phyloP scores from a whole-genome alignment of 2,113 vertebrate genomes.

The Myiagra hebetior region DNA sequence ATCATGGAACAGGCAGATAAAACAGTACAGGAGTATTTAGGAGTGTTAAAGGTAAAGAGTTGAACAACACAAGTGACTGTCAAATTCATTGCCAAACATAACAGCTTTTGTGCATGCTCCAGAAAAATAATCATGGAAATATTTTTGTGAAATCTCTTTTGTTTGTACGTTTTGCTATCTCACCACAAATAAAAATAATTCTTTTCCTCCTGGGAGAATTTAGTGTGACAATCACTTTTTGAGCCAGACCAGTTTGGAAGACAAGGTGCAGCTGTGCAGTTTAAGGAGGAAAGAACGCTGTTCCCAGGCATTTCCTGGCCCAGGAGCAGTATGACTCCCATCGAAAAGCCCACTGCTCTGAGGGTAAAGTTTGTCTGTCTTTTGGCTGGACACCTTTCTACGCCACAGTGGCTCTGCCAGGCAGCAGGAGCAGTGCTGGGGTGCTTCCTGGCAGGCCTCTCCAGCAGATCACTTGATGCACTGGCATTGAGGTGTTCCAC shows the following conservation, averaged over 20 bases:
- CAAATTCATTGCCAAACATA: slow-evolving; percentile 9
- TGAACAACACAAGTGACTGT: neutral
- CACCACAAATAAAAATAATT: neutral
- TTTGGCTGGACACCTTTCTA: neutral
- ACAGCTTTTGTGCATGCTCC: neutral
- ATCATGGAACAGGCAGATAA: slow-evolving; percentile 50
- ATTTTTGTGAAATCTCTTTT: neutral
- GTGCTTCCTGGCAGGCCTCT: neutral
- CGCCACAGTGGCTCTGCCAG: neutral
- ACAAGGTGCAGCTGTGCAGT: neutral
- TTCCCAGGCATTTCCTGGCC: neutral
- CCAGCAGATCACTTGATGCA: neutral
- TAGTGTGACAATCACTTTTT: neutral
- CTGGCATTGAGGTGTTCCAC: neutral
- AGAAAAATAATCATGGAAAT: neutral
- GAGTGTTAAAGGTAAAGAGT: neutral
- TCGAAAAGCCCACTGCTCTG: neutral
- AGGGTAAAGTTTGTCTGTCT: neutral
- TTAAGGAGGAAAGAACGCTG: neutral
- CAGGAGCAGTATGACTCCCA: neutral
- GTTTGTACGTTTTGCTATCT: neutral
- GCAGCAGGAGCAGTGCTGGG: neutral
- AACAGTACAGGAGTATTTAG: neutral
- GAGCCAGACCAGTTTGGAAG: neutral
- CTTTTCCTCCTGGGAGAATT: neutral